Percentiles rank a stretch among this genome's conserved stretches.
phyloP scores from a whole-genome alignment of 2,888 invertebrate species.

The Epinotia brunnichana region DNA sequence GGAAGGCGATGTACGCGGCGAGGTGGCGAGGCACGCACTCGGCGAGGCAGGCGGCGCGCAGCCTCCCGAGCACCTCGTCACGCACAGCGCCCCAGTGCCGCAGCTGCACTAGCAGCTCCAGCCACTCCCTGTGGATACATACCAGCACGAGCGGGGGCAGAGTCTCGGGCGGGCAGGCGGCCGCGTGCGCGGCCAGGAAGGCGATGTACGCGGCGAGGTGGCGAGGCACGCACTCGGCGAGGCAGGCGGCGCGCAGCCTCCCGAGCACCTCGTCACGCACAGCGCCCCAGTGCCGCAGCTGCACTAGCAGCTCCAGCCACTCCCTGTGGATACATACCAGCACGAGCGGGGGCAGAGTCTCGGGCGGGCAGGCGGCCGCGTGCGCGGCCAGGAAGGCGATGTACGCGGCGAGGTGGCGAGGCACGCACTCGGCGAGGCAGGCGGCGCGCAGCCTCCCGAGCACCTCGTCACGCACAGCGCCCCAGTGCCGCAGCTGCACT shows the following conservation, averaged over 20 bases:
- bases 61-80: conserved; percentile 86
- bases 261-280: conserved; percentile 87
- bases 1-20: conserved; percentile 92
- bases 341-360: conserved; percentile 65
- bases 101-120: conserved; percentile 85
- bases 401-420: conserved; percentile 91
- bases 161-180: conserved; percentile 54
- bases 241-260: conserved; percentile 93
- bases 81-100: conserved; percentile 90
- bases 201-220: conserved; percentile 92
- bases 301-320: conserved; percentile 83
- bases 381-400: conserved; percentile 92
- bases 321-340: no score
- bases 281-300: conserved; percentile 90
- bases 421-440: conserved; percentile 95
- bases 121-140: conserved; percentile 65
- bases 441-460: conserved; percentile 91
- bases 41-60: conserved; percentile 94
- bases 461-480: conserved; percentile 87
- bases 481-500: conserved; percentile 91
- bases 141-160: conserved; percentile 70
- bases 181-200: conserved; percentile 91
- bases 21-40: conserved; percentile 94
- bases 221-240: conserved; percentile 94
- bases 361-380: conserved; percentile 69